Percentiles rank a stretch among this genome's conserved stretches.
Conservation (phyloP, 2,888 invertebrate species). For the Leucozona laternaria region DNA sequence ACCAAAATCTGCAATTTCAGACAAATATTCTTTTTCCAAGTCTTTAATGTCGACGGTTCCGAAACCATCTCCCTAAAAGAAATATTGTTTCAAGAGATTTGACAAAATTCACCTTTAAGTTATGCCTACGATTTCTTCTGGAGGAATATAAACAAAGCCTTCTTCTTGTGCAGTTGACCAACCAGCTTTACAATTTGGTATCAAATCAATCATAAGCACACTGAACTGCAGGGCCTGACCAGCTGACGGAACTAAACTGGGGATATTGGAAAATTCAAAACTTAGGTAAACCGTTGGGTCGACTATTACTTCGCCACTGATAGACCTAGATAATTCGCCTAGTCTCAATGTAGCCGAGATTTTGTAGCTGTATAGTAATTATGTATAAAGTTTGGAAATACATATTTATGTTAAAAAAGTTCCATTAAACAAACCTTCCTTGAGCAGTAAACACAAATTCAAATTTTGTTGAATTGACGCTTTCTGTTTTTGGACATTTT, state of each 20-base stretch:
- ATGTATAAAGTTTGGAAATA: too few species aligned
- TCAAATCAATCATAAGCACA: slow-evolving; percentile 63
- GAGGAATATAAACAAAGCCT: slow-evolving; percentile 56
- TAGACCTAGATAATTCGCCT: slow-evolving; percentile 41
- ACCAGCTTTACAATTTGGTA: slow-evolving; percentile 68
- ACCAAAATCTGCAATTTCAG: slow-evolving; percentile 68
- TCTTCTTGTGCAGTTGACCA: slow-evolving; percentile 73
- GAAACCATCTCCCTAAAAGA: slow-evolving; percentile 59
- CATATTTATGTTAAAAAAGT: background rate
- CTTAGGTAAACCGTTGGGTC: slow-evolving; percentile 60
- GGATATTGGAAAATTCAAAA: slow-evolving; percentile 68
- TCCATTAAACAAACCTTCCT: slow-evolving; percentile 40
- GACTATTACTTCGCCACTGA: slow-evolving; percentile 55
- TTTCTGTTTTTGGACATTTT: slow-evolving; percentile 35
- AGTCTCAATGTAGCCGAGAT: slow-evolving; percentile 50
- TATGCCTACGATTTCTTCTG: slow-evolving; percentile 64
- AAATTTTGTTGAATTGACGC: slow-evolving; percentile 52
- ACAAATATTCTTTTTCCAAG: slow-evolving; percentile 64
- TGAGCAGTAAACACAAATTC: slow-evolving; percentile 49
- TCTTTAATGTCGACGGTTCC: slow-evolving; percentile 57
- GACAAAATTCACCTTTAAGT: background rate
- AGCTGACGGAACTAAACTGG: slow-evolving; percentile 50
- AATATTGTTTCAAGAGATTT: background rate
- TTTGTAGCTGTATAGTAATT: slow-evolving; percentile 37
- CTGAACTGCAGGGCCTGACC: slow-evolving; percentile 59